Percentiles rank a stretch among this genome's conserved stretches.
Evolutionary conservation across 2,113 vertebrate genomes (phyloP).

Genomic region (Tachycineta bicolor): DNA sequence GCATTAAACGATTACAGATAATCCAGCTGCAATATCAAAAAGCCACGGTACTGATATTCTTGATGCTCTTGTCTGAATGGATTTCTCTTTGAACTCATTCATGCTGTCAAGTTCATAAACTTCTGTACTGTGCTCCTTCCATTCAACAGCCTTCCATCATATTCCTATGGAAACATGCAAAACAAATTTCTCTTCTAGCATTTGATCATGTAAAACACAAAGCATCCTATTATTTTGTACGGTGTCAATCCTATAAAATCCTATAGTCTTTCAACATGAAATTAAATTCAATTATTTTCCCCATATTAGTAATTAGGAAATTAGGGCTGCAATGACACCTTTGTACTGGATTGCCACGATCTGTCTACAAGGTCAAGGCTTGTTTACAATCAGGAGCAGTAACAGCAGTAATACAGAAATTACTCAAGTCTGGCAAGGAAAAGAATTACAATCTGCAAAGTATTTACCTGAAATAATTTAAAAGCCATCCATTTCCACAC

Average conservation of each 20-base stretch:
- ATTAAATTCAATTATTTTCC: neutral
- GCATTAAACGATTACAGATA: neutral
- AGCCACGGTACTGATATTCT: neutral
- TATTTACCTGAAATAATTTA: neutral
- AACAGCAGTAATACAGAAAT: neutral
- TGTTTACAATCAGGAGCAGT: neutral
- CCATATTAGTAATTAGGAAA: neutral
- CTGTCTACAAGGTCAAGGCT: neutral
- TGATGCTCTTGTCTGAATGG: neutral
- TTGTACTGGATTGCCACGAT: neutral
- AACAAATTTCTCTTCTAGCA: neutral
- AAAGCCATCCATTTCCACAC: neutral
- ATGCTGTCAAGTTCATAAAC: neutral
- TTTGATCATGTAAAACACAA: neutral
- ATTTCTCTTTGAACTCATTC: conserved; percentile 25
- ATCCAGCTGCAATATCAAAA: neutral
- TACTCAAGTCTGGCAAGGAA: neutral
- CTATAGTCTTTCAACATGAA: neutral
- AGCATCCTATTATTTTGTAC: neutral
- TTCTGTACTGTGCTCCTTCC: neutral
- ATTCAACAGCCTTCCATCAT: neutral
- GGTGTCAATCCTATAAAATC: neutral
- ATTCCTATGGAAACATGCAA: neutral
- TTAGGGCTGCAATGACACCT: neutral
- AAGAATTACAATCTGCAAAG: neutral